Evolutionary conservation across 2,888 invertebrate genomes (phyloP), one percentile per base, ranked within the genome.

Genomic region (Diadegma fenestrale): DNA sequence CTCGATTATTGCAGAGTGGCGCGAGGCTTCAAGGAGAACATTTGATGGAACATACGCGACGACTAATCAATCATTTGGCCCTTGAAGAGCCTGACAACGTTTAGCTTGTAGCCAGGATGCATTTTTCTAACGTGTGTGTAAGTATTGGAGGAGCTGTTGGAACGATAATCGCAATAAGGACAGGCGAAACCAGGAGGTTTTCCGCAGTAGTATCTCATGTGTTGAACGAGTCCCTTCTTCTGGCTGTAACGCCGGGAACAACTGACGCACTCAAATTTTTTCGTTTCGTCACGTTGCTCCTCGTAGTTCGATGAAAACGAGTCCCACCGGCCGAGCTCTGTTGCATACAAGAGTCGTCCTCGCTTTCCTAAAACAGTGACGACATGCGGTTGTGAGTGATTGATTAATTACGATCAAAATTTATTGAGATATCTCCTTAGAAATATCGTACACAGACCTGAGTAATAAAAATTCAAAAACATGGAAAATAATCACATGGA

Each of bases 121-220:
- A 78, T 66, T 22, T 77, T 86, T 73, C 88, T 79, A 45, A 89
- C 85, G 77, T 89, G 89, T 22, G 86, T 71, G 26, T 82, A 81
- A 71, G 87, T 71, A 69, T 87, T 88, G 17, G 85, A 85, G 51
- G 86, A 86, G 22, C 84, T 80, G 41, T 86, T 84, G 26, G 80
- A 84, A 22, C 86, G 69, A 71, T 86, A 85, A 48, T 84, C 69
- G 80, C 91, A 91, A 76, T 88, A 86, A 12, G 89, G 90, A 73
- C 91, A 91, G n/a, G 80, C 89, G 69, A 91, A 89, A 41, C 85
- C 82, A 54, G 89, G 88, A 17, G 90, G 89, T 64, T 89, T 88
- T n/a, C 90, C 90, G 82, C 90, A 91, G 76, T 89, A 89, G 81
- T 88, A 88, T 75, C 85, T 82, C 61, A 88, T 75, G 68, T 90